Evolutionary conservation across 2,113 vertebrate species (phyloP).

Genomic region (Alligator sinensis): DNA sequence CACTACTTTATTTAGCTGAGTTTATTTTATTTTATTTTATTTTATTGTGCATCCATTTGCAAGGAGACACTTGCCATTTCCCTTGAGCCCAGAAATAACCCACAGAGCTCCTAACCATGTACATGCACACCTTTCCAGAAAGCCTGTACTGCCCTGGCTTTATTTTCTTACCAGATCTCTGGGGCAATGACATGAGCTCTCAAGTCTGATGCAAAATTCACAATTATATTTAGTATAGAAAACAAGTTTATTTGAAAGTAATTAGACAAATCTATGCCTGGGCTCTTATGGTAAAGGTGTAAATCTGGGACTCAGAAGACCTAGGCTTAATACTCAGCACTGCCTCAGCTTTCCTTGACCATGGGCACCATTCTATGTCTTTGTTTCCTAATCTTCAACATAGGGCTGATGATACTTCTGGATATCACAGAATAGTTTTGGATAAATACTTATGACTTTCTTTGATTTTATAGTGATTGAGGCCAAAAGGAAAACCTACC

Average conservation of each 20-base stretch:
- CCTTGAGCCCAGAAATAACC: neutral
- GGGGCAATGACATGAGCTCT: neutral
- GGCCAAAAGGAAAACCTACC: neutral
- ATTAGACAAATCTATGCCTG: neutral
- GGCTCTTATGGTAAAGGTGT: neutral
- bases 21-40: neutral
- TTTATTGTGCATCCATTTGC: conserved; percentile 34
- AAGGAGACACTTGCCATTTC: neutral
- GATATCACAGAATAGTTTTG: neutral
- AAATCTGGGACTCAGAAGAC: neutral
- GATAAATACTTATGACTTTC: neutral
- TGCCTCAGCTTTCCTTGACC: neutral
- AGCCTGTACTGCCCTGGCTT: neutral
- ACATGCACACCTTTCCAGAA: neutral
- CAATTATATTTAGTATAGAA: neutral
- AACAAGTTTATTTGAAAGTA: neutral
- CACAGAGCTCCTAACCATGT: neutral
- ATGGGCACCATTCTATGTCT: neutral
- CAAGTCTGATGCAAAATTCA: neutral
- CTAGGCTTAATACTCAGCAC: neutral
- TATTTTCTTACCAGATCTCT: neutral
- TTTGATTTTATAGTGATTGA: neutral
- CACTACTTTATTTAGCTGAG: neutral
- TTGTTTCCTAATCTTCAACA: neutral
- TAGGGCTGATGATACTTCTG: neutral